Base-by-base conservation (phyloP, 2,888 invertebrate genomes). In the Polyploca ridens region DNA sequence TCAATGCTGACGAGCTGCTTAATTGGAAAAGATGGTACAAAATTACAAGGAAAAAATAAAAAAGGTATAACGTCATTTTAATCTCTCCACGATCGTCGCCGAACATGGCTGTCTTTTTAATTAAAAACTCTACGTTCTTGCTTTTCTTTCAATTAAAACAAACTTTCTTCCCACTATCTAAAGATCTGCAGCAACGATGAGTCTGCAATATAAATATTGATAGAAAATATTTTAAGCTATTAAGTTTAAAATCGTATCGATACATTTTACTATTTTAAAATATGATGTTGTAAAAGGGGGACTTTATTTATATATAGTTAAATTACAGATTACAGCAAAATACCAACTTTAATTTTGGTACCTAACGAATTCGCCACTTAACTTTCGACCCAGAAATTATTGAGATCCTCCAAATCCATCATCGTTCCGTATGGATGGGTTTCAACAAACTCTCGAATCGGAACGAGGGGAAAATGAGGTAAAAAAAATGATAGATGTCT, bases 401-500 rank as follows among this genome's bases (percentile, higher is more conserved):
- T 66, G 66, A 70, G 66, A 72, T 68, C 70, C 69, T 54, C 69
- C 68, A 74, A 46, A 46, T 46, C 76, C 73, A 77, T 71, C 73
- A 77, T 77, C 77, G 71, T 65, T 67, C 70, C 68, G 70, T 67
- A 70, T 78, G 76, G 71, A 71, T 66, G 68, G 71, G 72, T 75
- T 74, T 70, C 73, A 65, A 74, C 73, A 69, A 75, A 78, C 75
- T 70, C 75, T 70, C 65, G 62, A 75, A 71, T 62, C 62, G 41
- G 54, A 58, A 44, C 63, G 60, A 63, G 58, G 38, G 19, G 54
- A 61, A 72, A 77, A 72, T 67, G 63, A 70, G 58, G 64, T 38
- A 65, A 62, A 74, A 81, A 81, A 82, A 80, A 79, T 74, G 74
- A 68, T 63, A 66, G 68, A 70, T 69, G 61, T 72, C 68, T 69